Base-by-base conservation (phyloP, 2,113 vertebrate genomes). In the Abramis brama region DNA sequence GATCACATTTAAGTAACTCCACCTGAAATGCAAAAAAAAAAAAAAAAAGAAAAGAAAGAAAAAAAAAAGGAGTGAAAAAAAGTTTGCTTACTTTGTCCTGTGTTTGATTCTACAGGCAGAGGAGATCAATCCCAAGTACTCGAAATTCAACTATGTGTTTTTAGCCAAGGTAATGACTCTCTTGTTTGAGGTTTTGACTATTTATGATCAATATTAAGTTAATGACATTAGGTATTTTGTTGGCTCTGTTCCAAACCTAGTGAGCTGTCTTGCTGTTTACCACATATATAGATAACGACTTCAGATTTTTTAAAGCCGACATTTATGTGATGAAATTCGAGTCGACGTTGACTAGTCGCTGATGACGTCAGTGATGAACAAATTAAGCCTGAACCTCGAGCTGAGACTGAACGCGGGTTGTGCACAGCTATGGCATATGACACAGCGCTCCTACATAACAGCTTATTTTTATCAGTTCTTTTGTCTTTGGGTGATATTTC, bases 91-190 rank as follows among this genome's bases (percentile, higher is more conserved):
- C 36, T 43, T 21, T 82, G 21, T 77, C 45, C 19, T 45, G 0
- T 87, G 70, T 82, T 88, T 91, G 47, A 13, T 45, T 90, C 84
- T 91, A 87, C 92, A 98, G 98, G 97, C 93, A 78, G 98, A 99
- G 94, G 97, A 99, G 89, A 93, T 99, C 88, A 91, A 87, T 15
- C 96, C 96, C 55, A 94, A 95, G 83, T 99, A 97, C 93, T 99
- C 98, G 68, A 96, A 97, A 93, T 91, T 86, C 88, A 99, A 99
- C 94, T 98, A 97, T 84, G 94, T 97, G 76, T 98, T 95, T 93
- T 94, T 98, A 88, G 96, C 97, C 89, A 99, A 99, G 97, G 98
- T 99, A 94, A 94, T 13, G 21, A 12, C 50, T 21, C n/a, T 62
- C 79, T 75, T 73, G 15, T 64, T 78, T 57, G 1, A 55, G 57